phyloP scores from a whole-genome alignment of 2,888 invertebrate species.

The Nemotelus nigrinus region DNA sequence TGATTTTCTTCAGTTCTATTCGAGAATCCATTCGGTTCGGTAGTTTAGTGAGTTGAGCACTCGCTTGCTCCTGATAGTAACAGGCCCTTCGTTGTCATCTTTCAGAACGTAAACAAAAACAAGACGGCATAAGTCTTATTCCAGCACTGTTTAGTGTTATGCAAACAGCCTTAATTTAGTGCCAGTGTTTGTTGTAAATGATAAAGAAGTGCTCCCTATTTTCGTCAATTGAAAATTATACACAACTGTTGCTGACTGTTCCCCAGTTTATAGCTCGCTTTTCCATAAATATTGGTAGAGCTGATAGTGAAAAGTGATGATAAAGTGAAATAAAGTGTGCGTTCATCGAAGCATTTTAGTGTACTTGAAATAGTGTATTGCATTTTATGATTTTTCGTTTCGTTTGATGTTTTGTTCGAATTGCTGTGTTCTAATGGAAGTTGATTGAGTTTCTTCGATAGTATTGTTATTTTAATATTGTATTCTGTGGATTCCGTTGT shows the following conservation, averaged over 20 bases:
- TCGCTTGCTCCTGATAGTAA: slow-evolving; percentile 6
- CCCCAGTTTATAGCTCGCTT: no score
- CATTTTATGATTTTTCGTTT: slow-evolving; percentile 7
- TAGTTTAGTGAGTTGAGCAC: background rate
- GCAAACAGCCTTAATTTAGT: slow-evolving; percentile 12
- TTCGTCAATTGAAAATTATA: background rate
- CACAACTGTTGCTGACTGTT: no score
- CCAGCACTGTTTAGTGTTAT: no score
- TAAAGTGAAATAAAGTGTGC: no score
- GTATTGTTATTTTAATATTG: background rate
- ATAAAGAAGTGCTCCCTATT: slow-evolving; percentile 19
- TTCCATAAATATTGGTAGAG: no score
- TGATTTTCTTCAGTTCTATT: slow-evolving; percentile 16
- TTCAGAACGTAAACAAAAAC: no score
- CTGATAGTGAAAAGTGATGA: no score
- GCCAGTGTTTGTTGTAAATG: slow-evolving; percentile 8
- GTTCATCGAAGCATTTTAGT: no score
- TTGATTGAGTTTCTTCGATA: no score
- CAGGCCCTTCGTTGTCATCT: background rate
- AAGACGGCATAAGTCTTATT: no score
- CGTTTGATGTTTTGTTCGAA: background rate
- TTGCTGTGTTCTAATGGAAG: no score
- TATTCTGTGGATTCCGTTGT: background rate
- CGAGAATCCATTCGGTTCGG: slow-evolving; percentile 35
- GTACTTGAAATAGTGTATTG: no score